phyloP scores from a whole-genome alignment of 2,113 vertebrate genomes.

The Jacana jacana region DNA sequence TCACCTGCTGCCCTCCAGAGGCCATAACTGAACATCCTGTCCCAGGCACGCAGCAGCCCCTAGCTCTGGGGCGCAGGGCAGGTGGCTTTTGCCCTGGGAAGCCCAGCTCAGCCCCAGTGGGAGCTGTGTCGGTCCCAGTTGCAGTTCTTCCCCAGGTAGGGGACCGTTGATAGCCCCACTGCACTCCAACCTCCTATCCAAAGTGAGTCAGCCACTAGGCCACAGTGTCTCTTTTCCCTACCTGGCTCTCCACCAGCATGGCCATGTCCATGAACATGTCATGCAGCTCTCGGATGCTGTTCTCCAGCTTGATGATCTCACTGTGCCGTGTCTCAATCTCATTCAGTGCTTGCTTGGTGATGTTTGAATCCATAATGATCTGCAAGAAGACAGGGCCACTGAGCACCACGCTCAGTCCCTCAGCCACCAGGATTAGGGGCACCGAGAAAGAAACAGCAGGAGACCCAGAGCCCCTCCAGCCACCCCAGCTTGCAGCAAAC shows the following conservation, averaged over 20 bases:
- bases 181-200: fast-evolving
- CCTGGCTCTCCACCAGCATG: slow-evolving; percentile 98
- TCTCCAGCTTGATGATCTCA: slow-evolving; percentile 97
- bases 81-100: not conserved
- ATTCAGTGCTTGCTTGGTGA: slow-evolving; percentile 93
- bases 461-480: not conserved
- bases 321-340: slow-evolving; percentile 95
- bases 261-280: slow-evolving; percentile 99
- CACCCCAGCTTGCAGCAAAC: not conserved
- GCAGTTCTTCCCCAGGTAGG: not conserved
- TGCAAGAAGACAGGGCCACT: slow-evolving; percentile 21
- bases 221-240: slow-evolving; percentile 48
- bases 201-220: not conserved
- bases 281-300: slow-evolving; percentile 94
- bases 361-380: slow-evolving; percentile 97
- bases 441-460: not conserved
- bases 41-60: fast-evolving
- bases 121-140: not conserved
- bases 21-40: not conserved
- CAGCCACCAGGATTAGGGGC: not conserved
- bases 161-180: not conserved
- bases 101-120: not conserved
- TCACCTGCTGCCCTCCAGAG: not conserved
- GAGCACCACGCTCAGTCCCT: not conserved
- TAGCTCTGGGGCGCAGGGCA: fast-evolving